Base-by-base conservation (phyloP, 2,797 vertebrate genomes). In the Tolypeutes matacus region DNA sequence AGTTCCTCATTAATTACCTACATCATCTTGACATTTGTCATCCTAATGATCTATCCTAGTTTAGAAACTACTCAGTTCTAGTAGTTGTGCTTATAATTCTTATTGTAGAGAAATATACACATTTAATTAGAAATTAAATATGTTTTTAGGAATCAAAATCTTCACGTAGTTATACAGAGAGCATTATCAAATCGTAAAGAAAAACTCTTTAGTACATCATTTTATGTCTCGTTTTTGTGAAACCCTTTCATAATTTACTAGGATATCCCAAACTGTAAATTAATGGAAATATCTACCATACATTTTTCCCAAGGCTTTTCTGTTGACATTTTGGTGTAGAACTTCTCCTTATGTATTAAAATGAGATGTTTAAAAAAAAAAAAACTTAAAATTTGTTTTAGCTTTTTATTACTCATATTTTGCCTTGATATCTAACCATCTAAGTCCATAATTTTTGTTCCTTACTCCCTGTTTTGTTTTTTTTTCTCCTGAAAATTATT, bases 401-500 rank as follows among this genome's bases (percentile, higher is more conserved):
- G 53, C 12, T 90, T 31, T 62, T 96, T 53, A 62, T 93, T 83
- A 58, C 62, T 84, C 17, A 5, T 78, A 93, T 65, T 86, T 94
- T 93, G 27, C 56, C 29, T 96, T 89, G n/a, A 4, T 84, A 60
- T 49, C 31, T 69, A 72, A 65, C 34, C 4, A 49, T 91, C 62
- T 87, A 46, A 84, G 72, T 82, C 23, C 27, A 42, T 90, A 86
- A 93, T 53, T 91, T 64, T 42, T 91, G 72, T 39, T 73, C 18
- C 9, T 12, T 81, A 4, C 4, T 80, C 31, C 80, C 15, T 53
- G 4, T 75, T 1, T 92, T 42, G 27, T 81, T 5, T 62, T 36
- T 65, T 64, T 80, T 91, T 93, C 46, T 76, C 14, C 18, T 83
- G 73, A 83, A 93, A 96, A 39, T 88, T 95, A 75, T 80, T 96